Evolutionary conservation across 2,113 vertebrate species (phyloP).

Genomic region (Pachypanchax playfairii): DNA sequence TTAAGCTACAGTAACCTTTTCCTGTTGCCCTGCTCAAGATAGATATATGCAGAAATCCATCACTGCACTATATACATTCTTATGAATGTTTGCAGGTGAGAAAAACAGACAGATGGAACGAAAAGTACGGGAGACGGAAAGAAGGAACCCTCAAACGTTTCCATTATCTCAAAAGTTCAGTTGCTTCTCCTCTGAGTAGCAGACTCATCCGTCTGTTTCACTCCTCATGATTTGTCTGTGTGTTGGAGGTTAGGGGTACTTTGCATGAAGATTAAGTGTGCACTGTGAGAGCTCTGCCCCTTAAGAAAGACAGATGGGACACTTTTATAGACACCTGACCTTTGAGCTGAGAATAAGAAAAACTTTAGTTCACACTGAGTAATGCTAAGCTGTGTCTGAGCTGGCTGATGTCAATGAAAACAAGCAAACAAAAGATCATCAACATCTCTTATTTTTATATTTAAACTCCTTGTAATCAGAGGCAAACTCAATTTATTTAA

Average conservation of each 20-base stretch:
- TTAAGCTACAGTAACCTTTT: slow-evolving; percentile 34
- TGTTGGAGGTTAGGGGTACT: slow-evolving; percentile 58
- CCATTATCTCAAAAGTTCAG: slow-evolving; percentile 30
- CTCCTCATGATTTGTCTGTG: slow-evolving; percentile 44
- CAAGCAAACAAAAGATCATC: neutral
- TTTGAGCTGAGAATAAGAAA: slow-evolving; percentile 55
- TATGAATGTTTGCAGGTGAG: slow-evolving; percentile 22
- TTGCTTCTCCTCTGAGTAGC: slow-evolving; percentile 18
- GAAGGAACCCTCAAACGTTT: slow-evolving; percentile 6
- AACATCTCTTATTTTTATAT: no score
- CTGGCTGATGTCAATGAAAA: neutral
- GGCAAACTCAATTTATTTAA: no score
- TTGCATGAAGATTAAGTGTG: slow-evolving; percentile 66
- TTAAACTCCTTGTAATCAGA: no score
- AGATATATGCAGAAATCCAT: slow-evolving; percentile 56
- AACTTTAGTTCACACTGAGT: slow-evolving; percentile 35
- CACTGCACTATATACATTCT: slow-evolving; percentile 24
- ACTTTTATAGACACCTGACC: slow-evolving; percentile 61
- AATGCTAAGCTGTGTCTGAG: neutral
- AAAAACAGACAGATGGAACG: slow-evolving; percentile 17
- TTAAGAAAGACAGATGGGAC: slow-evolving; percentile 52
- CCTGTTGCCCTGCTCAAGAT: slow-evolving; percentile 32
- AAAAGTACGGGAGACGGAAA: neutral
- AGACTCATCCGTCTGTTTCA: slow-evolving; percentile 41
- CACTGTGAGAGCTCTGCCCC: slow-evolving; percentile 51